A percentile compares a stretch with the other conserved stretches of the same genome.
Evolutionary conservation across 2,113 vertebrate species (phyloP).

Genomic region (Apteryx owenii): DNA sequence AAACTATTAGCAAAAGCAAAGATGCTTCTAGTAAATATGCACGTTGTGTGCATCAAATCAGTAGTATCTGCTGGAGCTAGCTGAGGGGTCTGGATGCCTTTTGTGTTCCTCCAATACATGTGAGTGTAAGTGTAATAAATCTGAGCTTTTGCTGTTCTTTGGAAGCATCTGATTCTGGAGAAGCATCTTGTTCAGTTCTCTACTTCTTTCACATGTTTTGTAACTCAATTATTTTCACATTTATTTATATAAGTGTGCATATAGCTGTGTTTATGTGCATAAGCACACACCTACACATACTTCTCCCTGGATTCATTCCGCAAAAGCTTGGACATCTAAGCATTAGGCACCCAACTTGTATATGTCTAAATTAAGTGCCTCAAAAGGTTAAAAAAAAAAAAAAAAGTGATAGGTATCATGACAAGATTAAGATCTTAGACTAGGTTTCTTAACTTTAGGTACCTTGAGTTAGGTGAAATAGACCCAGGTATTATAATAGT

Average conservation of each 20-base stretch:
- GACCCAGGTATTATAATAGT: background rate
- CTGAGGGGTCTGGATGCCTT: background rate
- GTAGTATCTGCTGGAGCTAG: background rate
- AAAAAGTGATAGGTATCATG: background rate
- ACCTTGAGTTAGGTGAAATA: background rate
- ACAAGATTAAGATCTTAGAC: background rate
- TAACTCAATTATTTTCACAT: background rate
- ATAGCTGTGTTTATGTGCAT: no score
- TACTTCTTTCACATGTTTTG: background rate
- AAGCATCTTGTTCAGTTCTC: background rate
- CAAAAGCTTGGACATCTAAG: background rate
- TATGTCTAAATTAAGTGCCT: background rate
- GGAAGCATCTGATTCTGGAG: background rate
- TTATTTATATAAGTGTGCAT: background rate
- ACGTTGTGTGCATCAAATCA: background rate
- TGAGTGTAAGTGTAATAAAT: background rate
- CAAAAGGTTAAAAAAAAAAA: background rate
- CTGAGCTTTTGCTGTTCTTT: background rate
- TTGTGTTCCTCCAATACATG: background rate
- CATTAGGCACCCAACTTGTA: background rate
- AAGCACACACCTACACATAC: rapidly evolving
- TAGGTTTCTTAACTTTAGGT: background rate
- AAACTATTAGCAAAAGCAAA: background rate
- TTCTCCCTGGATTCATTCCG: background rate
- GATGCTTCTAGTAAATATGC: background rate